phyloP scores from a whole-genome alignment of 2,888 invertebrate species.

The Drosophila mimica region DNA sequence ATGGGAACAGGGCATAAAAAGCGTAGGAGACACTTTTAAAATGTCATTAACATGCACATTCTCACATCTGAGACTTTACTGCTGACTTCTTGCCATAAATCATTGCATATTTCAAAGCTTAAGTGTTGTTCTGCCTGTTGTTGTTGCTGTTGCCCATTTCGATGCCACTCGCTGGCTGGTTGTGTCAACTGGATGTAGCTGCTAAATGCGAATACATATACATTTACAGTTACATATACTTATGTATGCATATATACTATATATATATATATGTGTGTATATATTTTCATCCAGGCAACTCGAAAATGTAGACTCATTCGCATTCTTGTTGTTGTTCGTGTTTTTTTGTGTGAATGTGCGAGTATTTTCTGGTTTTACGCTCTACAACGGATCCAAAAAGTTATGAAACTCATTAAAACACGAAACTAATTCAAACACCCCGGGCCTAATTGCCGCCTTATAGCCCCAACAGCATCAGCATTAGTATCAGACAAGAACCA shows the following conservation, averaged over 20 bases:
- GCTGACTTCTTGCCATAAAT: slow-evolving; percentile 63
- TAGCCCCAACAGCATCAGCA: slow-evolving; percentile 47
- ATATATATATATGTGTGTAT: slow-evolving; percentile 13
- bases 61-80: slow-evolving; percentile 67
- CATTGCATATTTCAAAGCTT: slow-evolving; percentile 62
- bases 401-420: slow-evolving; percentile 78
- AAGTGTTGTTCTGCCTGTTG: slow-evolving; percentile 21
- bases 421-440: slow-evolving; percentile 80
- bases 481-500: slow-evolving; percentile 14
- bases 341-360: slow-evolving; percentile 26
- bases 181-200: slow-evolving; percentile 70
- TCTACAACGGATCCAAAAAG: slow-evolving; percentile 81
- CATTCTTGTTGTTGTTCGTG: slow-evolving; percentile 2
- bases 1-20: slow-evolving; percentile 11
- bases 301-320: slow-evolving; percentile 23
- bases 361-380: slow-evolving; percentile 58
- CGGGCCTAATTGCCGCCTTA: slow-evolving; percentile 77
- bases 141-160: slow-evolving; percentile 40
- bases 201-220: slow-evolving; percentile 20
- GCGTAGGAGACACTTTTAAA: slow-evolving; percentile 73
- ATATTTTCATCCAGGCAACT: slow-evolving; percentile 28
- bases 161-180: slow-evolving; percentile 61
- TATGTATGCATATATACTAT: background rate
- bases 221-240: background rate
- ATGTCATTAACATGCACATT: slow-evolving; percentile 77